A percentile compares a stretch with the other conserved stretches of the same genome.
Conservation (phyloP, 2,888 invertebrate species). For the Amphipyra tragopoginis region DNA sequence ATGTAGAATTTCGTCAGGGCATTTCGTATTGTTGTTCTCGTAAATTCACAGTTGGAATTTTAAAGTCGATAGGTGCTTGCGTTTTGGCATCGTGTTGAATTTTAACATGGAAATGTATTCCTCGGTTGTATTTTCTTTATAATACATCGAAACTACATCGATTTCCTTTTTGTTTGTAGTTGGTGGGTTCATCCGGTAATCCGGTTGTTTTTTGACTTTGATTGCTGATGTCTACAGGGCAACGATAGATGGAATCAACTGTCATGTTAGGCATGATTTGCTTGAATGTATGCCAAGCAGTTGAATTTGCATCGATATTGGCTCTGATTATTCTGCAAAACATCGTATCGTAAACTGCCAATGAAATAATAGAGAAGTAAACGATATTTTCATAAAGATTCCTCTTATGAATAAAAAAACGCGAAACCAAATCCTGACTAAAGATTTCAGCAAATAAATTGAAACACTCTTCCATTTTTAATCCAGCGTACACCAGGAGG, state of each 20-base stretch:
- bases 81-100: constrained; percentile 33
- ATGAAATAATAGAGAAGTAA: constrained; percentile 5
- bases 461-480: constrained; percentile 37
- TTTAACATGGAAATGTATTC: constrained; percentile 26
- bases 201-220: constrained; percentile 26
- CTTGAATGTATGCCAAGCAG: constrained; percentile 32
- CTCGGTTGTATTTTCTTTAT: constrained; percentile 13
- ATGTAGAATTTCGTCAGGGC: constrained; percentile 45
- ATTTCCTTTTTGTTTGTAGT: constrained; percentile 30
- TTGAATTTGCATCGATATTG: constrained; percentile 14
- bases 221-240: constrained; percentile 25
- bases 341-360: constrained; percentile 9
- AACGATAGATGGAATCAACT: constrained; percentile 36
- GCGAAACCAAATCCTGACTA: constrained; percentile 15
- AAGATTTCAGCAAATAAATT: constrained; percentile 34
- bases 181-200: constrained; percentile 26
- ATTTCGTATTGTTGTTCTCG: constrained; percentile 45
- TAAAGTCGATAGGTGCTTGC: constrained; percentile 48
- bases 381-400: constrained; percentile 10
- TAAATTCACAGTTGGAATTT: constrained; percentile 45
- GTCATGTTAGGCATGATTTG: constrained; percentile 25
- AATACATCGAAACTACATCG: constrained; percentile 4
- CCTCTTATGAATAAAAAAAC: not conserved
- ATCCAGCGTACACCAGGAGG: constrained; percentile 19
- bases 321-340: constrained; percentile 12